Percentiles rank a stretch among this genome's conserved stretches.
Conservation (phyloP, 2,797 vertebrate species). For the Siniperca undulata region DNA sequence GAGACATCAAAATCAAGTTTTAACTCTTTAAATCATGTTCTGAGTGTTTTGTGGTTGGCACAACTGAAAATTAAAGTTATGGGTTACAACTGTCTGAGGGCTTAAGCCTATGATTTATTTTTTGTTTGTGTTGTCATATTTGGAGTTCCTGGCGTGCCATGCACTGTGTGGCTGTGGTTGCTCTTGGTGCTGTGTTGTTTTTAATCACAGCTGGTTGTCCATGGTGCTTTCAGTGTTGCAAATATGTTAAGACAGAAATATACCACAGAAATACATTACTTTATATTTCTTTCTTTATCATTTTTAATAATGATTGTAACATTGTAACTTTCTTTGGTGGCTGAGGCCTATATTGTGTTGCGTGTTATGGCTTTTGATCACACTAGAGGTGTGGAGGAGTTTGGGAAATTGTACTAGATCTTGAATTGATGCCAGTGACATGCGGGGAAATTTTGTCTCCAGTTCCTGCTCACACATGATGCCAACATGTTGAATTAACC, state of each 20-base stretch:
- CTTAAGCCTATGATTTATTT: neutral
- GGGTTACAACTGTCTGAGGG: neutral
- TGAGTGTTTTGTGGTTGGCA: constrained; percentile 2
- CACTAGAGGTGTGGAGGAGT: neutral
- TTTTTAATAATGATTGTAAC: neutral
- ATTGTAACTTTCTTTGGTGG: neutral
- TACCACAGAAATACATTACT: neutral
- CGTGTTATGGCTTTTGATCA: neutral
- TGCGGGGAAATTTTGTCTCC: neutral
- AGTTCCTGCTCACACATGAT: constrained; percentile 1
- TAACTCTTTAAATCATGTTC: neutral
- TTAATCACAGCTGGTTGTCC: neutral
- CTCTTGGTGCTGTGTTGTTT: neutral
- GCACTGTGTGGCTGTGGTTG: neutral
- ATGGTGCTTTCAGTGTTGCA: neutral
- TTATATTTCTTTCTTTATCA: neutral
- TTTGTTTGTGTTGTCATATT: neutral
- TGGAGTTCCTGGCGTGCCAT: neutral
- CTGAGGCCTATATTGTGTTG: neutral
- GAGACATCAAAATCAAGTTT: neutral
- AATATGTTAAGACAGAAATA: neutral
- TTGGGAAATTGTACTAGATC: neutral
- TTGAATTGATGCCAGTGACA: neutral
- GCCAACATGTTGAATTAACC: neutral
- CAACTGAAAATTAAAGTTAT: neutral